Evolutionary conservation across 2,797 vertebrate species (phyloP).

Genomic region (Lithobates pipiens): DNA sequence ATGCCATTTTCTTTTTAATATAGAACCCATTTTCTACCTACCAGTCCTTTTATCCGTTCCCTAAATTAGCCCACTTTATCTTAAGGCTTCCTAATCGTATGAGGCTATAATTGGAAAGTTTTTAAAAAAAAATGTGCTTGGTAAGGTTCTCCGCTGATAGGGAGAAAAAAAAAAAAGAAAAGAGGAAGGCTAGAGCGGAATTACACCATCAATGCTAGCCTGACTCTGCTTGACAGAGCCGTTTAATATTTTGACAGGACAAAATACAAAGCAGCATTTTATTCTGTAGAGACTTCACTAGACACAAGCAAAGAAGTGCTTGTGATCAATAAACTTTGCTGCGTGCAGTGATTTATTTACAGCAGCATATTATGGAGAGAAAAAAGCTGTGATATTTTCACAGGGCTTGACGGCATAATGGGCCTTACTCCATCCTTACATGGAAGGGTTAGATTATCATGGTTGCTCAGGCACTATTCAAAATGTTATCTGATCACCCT

Average conservation of each 20-base stretch:
- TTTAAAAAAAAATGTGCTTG: slow-evolving; percentile 78
- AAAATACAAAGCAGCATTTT: slow-evolving; percentile 98
- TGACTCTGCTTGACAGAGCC: slow-evolving; percentile 90
- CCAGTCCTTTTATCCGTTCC: slow-evolving; percentile 74
- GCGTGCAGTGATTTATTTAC: slow-evolving; percentile 92
- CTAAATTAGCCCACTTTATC: slow-evolving; percentile 86
- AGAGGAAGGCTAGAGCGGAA: slow-evolving; percentile 82
- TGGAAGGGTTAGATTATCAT: slow-evolving; percentile 91
- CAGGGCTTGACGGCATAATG: slow-evolving; percentile 88
- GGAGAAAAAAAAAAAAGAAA: slow-evolving; percentile 76
- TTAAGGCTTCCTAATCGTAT: slow-evolving; percentile 84
- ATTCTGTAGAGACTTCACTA: slow-evolving; percentile 93
- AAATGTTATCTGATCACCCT: slow-evolving; percentile 96
- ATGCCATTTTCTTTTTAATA: not conserved
- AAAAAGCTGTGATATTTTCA: slow-evolving; percentile 89
- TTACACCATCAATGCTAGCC: slow-evolving; percentile 84
- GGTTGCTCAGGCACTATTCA: slow-evolving; percentile 91
- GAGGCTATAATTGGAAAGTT: slow-evolving; percentile 86
- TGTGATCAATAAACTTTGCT: slow-evolving; percentile 97
- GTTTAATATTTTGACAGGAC: slow-evolving; percentile 96
- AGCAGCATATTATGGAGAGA: slow-evolving; percentile 93
- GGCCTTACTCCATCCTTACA: slow-evolving; percentile 91
- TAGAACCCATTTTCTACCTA: slow-evolving; percentile 64
- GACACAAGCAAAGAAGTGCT: slow-evolving; percentile 91
- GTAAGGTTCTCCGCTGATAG: slow-evolving; percentile 82